Base-by-base conservation (phyloP, 1,140 invertebrate genomes). In the Zaprionus kolodkinae region DNA sequence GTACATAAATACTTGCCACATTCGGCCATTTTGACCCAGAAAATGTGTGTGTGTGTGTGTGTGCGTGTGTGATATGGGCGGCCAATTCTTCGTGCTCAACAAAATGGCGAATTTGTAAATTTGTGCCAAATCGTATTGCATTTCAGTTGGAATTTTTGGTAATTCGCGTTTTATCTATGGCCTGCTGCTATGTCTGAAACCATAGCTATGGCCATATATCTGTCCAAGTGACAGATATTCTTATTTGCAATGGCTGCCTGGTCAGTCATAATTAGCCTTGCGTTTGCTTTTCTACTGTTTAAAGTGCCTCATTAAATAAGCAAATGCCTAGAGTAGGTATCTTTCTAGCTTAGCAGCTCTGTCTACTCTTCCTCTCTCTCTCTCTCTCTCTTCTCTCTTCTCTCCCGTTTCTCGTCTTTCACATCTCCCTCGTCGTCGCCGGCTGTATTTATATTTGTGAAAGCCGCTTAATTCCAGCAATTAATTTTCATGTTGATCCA, bases 401-500 rank as follows among this genome's bases (percentile, higher is more conserved):
- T 6, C 33, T 4, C 25, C 12, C 30, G 10, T 6, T 13, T 3
- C 21, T 43, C 9, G 21, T 25, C 9, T 6, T 17, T 12, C 36
- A 27, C 45, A 0, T 48, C 15, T 21, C 15, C 17, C 13, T 25
- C 55, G 36, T 9, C 30, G 38, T 38, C 21, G 30, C 38, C 38
- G n/a, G 40, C 64, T 66, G 73, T 84, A 78, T 80, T 73, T 81
- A 72, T 78, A 85, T 85, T 82, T 82, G 83, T 69, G 40, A 80
- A 78, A 75, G 77, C 77, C 72, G 75, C 83, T 84, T 91, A 81
- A 88, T 91, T 88, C 83, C 82, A 84, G 78, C 83, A 91, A 91
- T 91, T 91, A 91, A 91, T 91, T 91, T 91, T 88, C 83, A 88
- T 79, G 78, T 87, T 91, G 80, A 91, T 91, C 87, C 81, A 73